Conservation (phyloP, 2,797 vertebrate genomes). For the Intellagama lesueurii region DNA sequence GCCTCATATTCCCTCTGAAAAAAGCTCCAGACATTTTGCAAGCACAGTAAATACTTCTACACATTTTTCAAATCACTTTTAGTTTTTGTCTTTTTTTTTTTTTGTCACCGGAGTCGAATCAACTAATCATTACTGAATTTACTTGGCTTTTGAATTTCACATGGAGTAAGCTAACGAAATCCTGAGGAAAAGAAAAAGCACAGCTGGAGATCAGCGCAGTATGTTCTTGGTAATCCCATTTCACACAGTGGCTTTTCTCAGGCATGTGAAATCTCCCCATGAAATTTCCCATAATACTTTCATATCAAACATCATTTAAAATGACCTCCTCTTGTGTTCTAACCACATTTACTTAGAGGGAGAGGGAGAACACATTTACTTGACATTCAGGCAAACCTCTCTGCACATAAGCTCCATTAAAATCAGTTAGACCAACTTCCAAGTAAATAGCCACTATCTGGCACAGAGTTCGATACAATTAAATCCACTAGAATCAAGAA, state of each 20-base stretch:
- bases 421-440: not conserved
- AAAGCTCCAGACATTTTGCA: not conserved
- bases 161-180: slow-evolving; percentile 14
- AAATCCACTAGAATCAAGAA: not conserved
- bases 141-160: slow-evolving; percentile 27
- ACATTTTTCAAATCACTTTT: slow-evolving; percentile 2
- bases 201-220: slow-evolving; percentile 22
- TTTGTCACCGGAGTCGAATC: not conserved
- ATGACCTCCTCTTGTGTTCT: not conserved
- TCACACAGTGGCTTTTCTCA: slow-evolving; percentile 39
- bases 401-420: not conserved
- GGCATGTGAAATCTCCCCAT: not conserved
- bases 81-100: not conserved
- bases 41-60: not conserved
- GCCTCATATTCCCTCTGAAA: not conserved
- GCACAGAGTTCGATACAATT: not conserved
- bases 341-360: not conserved
- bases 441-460: not conserved
- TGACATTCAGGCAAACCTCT: not conserved
- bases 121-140: slow-evolving; percentile 20
- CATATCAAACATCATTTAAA: not conserved
- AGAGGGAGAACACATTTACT: not conserved
- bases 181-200: slow-evolving; percentile 13
- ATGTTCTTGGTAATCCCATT: slow-evolving; percentile 47
- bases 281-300: slow-evolving; percentile 22